Conservation (phyloP, 2,113 vertebrate genomes). For the Xiphorhynchus elegans region DNA sequence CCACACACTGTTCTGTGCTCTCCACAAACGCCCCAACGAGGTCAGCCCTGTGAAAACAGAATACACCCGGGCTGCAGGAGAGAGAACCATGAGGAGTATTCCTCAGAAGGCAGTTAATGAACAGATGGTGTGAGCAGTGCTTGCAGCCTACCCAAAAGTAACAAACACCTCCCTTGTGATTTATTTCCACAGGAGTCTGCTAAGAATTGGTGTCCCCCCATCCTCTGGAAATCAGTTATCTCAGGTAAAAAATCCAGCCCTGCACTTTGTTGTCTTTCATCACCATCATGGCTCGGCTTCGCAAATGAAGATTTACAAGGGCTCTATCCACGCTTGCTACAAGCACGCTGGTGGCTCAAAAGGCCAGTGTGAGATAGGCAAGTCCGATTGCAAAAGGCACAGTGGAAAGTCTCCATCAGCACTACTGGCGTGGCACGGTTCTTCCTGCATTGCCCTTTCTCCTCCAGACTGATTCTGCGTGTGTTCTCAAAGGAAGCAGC, state of each 20-base stretch:
- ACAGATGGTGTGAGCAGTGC: background rate
- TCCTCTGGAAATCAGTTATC: background rate
- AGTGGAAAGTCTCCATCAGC: too few species aligned
- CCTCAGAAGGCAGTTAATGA: background rate
- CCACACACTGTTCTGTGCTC: background rate
- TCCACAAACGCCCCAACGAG: rapidly evolving
- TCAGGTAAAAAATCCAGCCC: background rate
- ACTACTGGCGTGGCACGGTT: too few species aligned
- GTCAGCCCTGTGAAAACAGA: background rate
- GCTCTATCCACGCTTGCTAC: too few species aligned
- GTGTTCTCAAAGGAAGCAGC: too few species aligned
- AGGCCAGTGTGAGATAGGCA: too few species aligned
- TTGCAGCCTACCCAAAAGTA: background rate
- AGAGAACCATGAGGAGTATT: background rate
- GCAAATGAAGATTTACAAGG: too few species aligned
- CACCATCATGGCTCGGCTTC: too few species aligned
- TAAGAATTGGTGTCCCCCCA: background rate
- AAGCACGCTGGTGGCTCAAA: too few species aligned
- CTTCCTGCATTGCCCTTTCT: too few species aligned
- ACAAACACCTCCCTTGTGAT: background rate
- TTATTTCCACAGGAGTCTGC: background rate
- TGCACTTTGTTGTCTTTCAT: background rate
- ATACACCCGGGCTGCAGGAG: rapidly evolving
- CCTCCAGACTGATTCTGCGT: too few species aligned
- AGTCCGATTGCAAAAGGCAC: too few species aligned